Evolutionary conservation across 1,140 invertebrate species (phyloP).

Genomic region (Procambarus virginalis): DNA sequence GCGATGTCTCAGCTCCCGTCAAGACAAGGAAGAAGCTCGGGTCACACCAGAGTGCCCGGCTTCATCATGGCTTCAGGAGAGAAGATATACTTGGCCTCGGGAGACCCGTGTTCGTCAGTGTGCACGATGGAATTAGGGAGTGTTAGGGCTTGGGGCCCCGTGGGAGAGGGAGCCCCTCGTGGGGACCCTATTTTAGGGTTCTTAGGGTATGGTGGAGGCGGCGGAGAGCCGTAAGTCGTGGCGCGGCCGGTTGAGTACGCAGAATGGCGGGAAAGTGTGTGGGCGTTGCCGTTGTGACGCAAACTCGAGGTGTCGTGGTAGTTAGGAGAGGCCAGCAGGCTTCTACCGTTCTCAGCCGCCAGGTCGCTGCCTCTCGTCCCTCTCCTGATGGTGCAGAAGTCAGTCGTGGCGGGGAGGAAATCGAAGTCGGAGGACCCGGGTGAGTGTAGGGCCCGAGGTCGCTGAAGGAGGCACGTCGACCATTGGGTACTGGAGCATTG

Average conservation of each 20-base stretch:
- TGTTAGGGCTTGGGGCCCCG: background rate
- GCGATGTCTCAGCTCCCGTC: background rate
- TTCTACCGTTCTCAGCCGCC: background rate
- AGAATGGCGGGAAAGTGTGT: constrained; percentile 42
- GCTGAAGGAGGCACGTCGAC: constrained; percentile 50
- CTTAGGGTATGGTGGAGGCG: constrained; percentile 45
- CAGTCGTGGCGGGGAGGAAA: background rate
- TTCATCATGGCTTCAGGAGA: constrained; percentile 60
- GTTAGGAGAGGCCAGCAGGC: background rate
- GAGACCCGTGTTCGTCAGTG: background rate
- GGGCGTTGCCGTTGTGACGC: constrained; percentile 48
- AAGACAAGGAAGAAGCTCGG: background rate
- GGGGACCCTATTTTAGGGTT: constrained; percentile 43
- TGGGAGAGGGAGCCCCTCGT: constrained; percentile 18
- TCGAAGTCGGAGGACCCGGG: background rate
- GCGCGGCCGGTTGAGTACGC: constrained; percentile 22
- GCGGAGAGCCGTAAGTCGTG: constrained; percentile 36
- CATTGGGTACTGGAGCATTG: constrained; percentile 53
- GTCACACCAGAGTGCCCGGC: constrained; percentile 54
- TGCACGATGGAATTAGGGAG: background rate
- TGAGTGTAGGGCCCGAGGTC: constrained; percentile 43
- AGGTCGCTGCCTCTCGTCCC: constrained; percentile 27
- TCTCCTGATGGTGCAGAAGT: constrained; percentile 59
- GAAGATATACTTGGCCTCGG: constrained; percentile 50
- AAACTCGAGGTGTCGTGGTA: constrained; percentile 28